Conservation (phyloP, 2,797 vertebrate genomes). For the Eulemur coronatus region DNA sequence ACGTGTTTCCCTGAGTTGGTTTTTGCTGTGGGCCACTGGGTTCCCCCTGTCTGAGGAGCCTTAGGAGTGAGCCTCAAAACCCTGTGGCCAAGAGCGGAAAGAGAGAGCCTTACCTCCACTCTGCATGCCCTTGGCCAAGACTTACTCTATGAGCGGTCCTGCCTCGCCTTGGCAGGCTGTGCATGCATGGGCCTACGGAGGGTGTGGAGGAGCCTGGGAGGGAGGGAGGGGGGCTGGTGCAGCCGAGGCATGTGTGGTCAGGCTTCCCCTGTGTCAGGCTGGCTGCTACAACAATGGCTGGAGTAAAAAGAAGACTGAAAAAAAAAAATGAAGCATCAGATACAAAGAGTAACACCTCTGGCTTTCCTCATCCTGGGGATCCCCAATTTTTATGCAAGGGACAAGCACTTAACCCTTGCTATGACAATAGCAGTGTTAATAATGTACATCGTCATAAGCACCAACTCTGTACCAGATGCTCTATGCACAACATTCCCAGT, state of each 20-base stretch:
- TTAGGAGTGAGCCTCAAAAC: background rate
- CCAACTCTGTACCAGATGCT: background rate
- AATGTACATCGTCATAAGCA: background rate
- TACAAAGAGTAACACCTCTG: background rate
- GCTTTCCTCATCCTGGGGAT: background rate
- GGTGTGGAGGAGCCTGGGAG: fast-evolving
- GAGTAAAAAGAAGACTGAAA: background rate
- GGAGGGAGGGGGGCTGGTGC: fast-evolving
- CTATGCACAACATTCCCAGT: background rate
- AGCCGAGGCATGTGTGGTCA: fast-evolving
- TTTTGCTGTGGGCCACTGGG: background rate
- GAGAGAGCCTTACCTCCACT: fast-evolving
- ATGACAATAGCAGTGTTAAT: background rate
- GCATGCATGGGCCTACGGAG: background rate
- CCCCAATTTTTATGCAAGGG: background rate
- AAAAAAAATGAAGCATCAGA: fast-evolving
- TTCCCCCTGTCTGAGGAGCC: background rate
- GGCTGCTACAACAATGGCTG: background rate
- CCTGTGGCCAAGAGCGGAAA: background rate
- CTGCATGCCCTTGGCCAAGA: fast-evolving
- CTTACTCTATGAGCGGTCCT: fast-evolving
- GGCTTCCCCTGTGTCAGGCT: fast-evolving
- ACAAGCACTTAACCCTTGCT: background rate
- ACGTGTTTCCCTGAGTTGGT: too few species aligned
- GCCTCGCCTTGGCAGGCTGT: fast-evolving